Percentiles rank a stretch among this genome's conserved stretches.
phyloP scores from a whole-genome alignment of 92 coral and sea anemone genomes.

The Phymanthus crucifer region DNA sequence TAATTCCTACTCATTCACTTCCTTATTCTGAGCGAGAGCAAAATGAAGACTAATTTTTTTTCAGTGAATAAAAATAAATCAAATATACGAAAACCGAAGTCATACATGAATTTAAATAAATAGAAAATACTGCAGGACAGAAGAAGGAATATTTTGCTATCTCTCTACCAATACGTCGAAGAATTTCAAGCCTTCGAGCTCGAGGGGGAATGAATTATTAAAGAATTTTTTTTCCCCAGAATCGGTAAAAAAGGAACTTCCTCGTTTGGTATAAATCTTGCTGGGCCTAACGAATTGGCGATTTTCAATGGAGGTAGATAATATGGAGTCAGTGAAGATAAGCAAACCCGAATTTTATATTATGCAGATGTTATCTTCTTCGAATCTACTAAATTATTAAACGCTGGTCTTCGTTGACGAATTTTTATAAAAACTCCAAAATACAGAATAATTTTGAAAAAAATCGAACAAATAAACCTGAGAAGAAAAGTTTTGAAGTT shows the following conservation, averaged over 20 bases:
- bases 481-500: background rate
- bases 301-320: background rate
- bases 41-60: no score
- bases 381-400: constrained; percentile 20
- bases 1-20: no score
- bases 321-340: constrained; percentile 4
- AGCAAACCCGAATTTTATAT: constrained; percentile 9
- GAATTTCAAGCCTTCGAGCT: background rate
- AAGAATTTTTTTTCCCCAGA: background rate
- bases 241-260: background rate
- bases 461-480: background rate
- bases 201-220: background rate
- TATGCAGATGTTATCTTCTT: constrained; percentile 26
- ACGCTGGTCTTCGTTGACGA: constrained; percentile 8
- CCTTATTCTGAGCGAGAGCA: no score
- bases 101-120: no score
- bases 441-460: background rate
- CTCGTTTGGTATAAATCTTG: background rate
- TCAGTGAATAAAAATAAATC: no score
- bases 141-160: no score
- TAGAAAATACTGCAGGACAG: no score
- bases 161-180: background rate
- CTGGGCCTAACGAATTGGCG: background rate
- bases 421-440: constrained; percentile 10
- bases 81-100: no score